Conservation (phyloP, 2,797 vertebrate species). For the Alfaro cultratus region DNA sequence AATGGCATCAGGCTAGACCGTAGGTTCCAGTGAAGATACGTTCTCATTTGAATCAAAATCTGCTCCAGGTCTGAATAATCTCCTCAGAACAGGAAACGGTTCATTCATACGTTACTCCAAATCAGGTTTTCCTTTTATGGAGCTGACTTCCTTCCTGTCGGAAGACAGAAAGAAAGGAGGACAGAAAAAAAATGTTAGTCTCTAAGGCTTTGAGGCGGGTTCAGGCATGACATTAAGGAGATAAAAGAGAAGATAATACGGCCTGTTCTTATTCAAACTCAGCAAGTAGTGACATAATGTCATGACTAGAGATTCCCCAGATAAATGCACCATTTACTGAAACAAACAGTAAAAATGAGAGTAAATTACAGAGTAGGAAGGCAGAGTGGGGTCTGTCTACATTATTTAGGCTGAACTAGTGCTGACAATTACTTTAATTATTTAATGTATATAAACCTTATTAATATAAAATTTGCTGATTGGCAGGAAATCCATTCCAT, state of each 20-base stretch:
- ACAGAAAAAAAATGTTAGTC: too few relatives aligned
- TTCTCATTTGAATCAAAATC: neutral
- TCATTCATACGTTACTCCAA: neutral
- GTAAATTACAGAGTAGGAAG: neutral
- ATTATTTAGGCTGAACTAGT: neutral
- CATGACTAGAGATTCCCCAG: neutral
- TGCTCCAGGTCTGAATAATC: neutral
- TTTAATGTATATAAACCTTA: neutral
- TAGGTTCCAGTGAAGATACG: neutral
- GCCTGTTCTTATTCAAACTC: neutral
- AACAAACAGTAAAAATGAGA: neutral
- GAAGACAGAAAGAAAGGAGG: neutral
- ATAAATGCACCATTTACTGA: neutral
- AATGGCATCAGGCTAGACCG: neutral
- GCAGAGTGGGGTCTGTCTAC: neutral
- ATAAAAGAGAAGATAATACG: neutral
- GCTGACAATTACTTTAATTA: neutral
- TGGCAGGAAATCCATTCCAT: neutral
- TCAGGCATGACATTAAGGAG: conserved; percentile 18
- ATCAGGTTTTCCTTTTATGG: neutral
- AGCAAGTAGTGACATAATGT: neutral
- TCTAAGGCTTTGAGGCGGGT: neutral
- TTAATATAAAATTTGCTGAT: neutral
- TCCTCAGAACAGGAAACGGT: neutral
- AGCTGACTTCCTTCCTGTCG: conserved; percentile 2